phyloP scores from a whole-genome alignment of 2,797 vertebrate species.

The Erethizon dorsatum region DNA sequence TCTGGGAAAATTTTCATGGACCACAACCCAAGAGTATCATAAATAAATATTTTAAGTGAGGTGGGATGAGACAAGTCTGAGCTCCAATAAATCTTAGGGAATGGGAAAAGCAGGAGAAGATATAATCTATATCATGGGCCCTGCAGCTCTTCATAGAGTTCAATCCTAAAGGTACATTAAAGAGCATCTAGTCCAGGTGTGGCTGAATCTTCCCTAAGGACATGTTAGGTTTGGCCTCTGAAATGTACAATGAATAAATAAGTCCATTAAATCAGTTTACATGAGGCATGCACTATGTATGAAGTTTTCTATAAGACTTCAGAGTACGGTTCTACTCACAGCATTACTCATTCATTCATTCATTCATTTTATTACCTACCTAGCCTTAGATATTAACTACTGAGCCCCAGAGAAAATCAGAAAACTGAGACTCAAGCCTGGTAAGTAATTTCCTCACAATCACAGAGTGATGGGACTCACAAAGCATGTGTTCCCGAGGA shows the following conservation, averaged over 20 bases:
- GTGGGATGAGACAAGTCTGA: background rate
- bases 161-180: background rate
- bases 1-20: background rate
- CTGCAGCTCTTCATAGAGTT: background rate
- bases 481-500: background rate
- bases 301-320: background rate
- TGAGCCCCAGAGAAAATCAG: background rate
- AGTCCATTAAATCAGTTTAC: background rate
- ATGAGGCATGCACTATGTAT: background rate
- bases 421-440: background rate
- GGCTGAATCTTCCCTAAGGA: background rate
- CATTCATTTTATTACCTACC: background rate
- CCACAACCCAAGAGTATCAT: background rate
- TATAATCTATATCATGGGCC: background rate
- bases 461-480: background rate
- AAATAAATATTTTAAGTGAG: constrained; percentile 23
- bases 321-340: background rate
- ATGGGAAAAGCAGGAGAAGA: background rate
- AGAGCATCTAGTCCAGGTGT: background rate
- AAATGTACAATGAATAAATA: constrained; percentile 42
- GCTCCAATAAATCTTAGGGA: background rate
- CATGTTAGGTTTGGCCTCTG: background rate
- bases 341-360: background rate
- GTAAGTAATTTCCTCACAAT: background rate
- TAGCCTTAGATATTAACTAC: background rate